Evolutionary conservation across 2,113 vertebrate genomes (phyloP).

Genomic region (Ceyx cyanopectus): DNA sequence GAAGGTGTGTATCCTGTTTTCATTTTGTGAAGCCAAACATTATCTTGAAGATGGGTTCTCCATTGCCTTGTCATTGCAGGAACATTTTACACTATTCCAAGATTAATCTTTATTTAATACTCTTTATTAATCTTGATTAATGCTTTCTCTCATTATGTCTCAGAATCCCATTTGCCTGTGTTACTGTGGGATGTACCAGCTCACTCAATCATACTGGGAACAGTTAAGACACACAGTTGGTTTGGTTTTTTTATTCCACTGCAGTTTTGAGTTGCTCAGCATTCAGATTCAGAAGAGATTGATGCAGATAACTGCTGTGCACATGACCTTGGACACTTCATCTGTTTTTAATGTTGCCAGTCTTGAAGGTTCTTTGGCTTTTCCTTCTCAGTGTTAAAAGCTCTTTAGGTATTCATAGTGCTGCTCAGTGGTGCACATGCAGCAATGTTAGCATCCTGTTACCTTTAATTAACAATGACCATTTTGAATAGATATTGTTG

Average conservation of each 20-base stretch:
- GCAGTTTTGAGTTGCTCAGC: not conserved
- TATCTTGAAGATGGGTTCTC: not conserved
- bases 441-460: not conserved
- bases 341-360: not conserved
- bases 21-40: not conserved
- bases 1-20: not conserved
- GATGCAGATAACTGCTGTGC: not conserved
- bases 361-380: not conserved
- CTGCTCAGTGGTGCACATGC: not conserved
- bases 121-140: no score
- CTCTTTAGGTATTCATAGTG: not conserved
- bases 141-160: not conserved
- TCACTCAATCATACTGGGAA: not conserved
- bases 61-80: not conserved
- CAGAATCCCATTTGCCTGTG: not conserved
- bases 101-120: not conserved
- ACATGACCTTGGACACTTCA: not conserved
- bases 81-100: slow-evolving; percentile 7
- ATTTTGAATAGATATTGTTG: not conserved
- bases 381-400: not conserved
- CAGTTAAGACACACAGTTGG: not conserved
- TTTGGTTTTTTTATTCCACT: not conserved
- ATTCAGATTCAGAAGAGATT: not conserved
- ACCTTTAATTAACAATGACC: not conserved
- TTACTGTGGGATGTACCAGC: not conserved